Conservation (phyloP, 2,797 vertebrate genomes). For the Octomys mimax region DNA sequence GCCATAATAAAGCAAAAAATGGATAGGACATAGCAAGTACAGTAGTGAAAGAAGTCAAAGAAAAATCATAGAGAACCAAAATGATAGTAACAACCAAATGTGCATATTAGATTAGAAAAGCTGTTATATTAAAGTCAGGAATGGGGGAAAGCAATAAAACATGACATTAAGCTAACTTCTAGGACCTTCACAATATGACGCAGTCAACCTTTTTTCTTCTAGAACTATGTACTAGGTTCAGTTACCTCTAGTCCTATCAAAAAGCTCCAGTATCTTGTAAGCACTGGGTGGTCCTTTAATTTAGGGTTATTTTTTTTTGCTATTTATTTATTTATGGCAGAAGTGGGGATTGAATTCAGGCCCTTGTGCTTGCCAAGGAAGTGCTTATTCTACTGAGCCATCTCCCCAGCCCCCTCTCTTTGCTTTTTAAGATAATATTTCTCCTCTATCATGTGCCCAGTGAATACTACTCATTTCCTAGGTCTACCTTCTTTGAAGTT, state of each 20-base stretch:
- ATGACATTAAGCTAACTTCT: not conserved
- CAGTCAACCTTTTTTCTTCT: not conserved
- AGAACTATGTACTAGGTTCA: not conserved
- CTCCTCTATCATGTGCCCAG: not conserved
- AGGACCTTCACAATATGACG: not conserved
- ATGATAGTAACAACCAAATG: not conserved
- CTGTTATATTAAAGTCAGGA: not conserved
- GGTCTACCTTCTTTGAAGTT: not conserved
- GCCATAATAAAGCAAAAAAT: not conserved
- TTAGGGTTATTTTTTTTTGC: constrained; percentile 37
- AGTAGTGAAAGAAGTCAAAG: constrained; percentile 24
- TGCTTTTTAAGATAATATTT: constrained; percentile 29
- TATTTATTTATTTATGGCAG: not conserved
- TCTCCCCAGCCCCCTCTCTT: not conserved
- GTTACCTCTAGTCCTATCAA: not conserved
- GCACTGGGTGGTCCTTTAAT: not conserved
- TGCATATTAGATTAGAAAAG: constrained; percentile 9
- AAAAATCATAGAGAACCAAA: constrained; percentile 19
- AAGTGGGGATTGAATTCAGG: too few relatives aligned
- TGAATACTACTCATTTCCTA: constrained; percentile 36
- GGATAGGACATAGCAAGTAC: not conserved
- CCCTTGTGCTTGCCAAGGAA: too few relatives aligned
- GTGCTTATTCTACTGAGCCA: too few relatives aligned
- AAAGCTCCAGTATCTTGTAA: not conserved
- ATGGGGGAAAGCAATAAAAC: not conserved